Evolutionary conservation across 2,113 vertebrate genomes (phyloP), one percentile per base, ranked within the genome.

Genomic region (Balaeniceps rex): DNA sequence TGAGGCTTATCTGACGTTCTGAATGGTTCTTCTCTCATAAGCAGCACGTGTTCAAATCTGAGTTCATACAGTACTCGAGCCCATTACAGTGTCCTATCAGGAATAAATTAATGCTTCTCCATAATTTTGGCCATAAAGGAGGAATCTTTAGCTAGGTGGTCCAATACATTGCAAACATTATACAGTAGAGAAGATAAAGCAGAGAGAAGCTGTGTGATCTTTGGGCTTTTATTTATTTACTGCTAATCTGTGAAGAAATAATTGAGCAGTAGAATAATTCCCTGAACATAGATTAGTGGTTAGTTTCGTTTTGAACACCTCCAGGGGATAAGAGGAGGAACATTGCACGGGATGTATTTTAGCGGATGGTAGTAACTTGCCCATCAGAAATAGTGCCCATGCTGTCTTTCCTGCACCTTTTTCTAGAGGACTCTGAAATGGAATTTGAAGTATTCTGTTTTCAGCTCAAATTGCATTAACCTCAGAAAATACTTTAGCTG

Each of bases 151-250:
- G 12, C 14, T 61, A 3, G 3, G 2, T 46, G 22, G 9, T 40
- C 26, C 22, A 10, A 3, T 21, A 17, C 0, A 0, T 57, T 58
- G 13, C 12, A 42, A 15, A 14, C 25, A 4, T 57, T 34, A 2
- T 38, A 47, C 6, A 8, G 11, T 51, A 68, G 25, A 54, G 24
- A 51, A 80, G 19, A 14, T 49, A 52, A 34, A n/a, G 58, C 4
- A 44, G 24, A 49, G 10, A 24, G 23, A 61, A 77, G 24, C 23
- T 65, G 11, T 36, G 24, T 33, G 29, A 17, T 54, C 9, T 47
- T 77, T 18, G 9, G 14, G 29, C 31, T 38, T 14, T 44, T 47
- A 23, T 70, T 44, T 78, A 29, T 23, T 25, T 81, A 33, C 23
- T 60, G 33, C 15, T 29, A 33, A 14, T 63, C 29, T 86, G 4